Evolutionary conservation across 2,113 vertebrate genomes (phyloP).

Genomic region (Emydocephalus ijimae): DNA sequence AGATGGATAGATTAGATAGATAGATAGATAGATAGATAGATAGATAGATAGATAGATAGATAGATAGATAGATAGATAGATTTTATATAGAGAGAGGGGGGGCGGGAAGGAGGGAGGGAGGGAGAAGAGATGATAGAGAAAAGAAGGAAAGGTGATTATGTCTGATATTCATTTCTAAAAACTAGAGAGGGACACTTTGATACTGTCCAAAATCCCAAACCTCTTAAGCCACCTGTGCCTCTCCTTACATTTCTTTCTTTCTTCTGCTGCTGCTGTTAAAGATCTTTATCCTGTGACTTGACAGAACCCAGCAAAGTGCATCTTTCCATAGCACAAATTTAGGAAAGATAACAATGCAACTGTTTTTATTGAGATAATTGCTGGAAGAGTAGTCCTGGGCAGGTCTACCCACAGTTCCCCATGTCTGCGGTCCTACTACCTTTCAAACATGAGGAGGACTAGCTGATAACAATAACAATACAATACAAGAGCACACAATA

Average conservation of each 20-base stretch:
- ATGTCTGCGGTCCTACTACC: neutral
- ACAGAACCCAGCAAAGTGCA: neutral
- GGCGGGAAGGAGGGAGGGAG: too few species aligned
- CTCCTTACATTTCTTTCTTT: neutral
- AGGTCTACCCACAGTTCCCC: neutral
- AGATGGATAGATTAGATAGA: neutral
- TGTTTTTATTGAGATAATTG: neutral
- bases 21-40: too few species aligned
- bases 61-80: too few species aligned
- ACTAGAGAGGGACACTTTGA: neutral
- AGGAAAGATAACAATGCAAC: neutral
- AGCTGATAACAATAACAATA: neutral
- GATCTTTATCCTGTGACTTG: neutral
- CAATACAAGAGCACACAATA: too few species aligned
- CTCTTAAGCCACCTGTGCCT: neutral
- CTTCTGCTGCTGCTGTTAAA: too few species aligned
- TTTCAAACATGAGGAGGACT: neutral
- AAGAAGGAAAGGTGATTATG: neutral
- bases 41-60: too few species aligned
- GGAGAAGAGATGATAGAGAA: too few species aligned
- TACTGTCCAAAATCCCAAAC: too few species aligned
- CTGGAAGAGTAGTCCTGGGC: neutral
- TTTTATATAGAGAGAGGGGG: too few species aligned
- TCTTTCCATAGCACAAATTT: neutral
- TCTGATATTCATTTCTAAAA: neutral